Percentiles rank a stretch among this genome's conserved stretches.
Conservation (phyloP, 2,888 invertebrate species). For the Cantharis rustica region DNA sequence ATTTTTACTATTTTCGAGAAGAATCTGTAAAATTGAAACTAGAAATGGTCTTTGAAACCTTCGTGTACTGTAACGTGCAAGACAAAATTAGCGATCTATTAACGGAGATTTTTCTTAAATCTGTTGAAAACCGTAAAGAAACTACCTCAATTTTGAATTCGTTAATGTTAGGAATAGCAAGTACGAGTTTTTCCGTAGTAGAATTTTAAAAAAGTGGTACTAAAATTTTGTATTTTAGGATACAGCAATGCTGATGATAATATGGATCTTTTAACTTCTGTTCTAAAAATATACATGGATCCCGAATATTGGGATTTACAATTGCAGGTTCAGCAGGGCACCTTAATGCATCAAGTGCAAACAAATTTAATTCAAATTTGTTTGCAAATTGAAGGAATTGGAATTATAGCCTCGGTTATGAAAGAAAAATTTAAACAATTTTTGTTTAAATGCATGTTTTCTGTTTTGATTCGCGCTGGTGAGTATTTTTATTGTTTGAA, state of each 20-base stretch:
- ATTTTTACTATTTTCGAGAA: constrained; percentile 64
- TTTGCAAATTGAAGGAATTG: constrained; percentile 72
- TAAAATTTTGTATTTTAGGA: neutral
- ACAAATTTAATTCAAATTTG: constrained; percentile 70
- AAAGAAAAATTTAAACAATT: constrained; percentile 62
- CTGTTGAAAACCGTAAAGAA: constrained; percentile 63
- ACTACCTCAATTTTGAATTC: constrained; percentile 65
- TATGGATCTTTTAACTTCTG: neutral
- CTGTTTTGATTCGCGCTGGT: constrained; percentile 75
- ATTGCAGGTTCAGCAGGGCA: constrained; percentile 44
- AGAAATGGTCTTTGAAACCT: constrained; percentile 59
- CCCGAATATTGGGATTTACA: constrained; percentile 61
- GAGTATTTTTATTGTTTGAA: constrained; percentile 20
- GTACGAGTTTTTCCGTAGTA: neutral
- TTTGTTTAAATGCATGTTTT: constrained; percentile 69
- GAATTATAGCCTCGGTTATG: constrained; percentile 63
- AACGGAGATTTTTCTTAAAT: constrained; percentile 62
- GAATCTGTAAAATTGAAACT: constrained; percentile 57
- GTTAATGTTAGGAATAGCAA: constrained; percentile 10
- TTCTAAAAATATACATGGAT: constrained; percentile 57
- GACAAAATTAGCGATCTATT: constrained; percentile 67
- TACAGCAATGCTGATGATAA: neutral
- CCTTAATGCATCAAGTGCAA: constrained; percentile 58
- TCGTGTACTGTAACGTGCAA: constrained; percentile 62
- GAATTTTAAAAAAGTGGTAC: neutral